Evolutionary conservation across 2,888 invertebrate genomes (phyloP).

Genomic region (Drosophila greeni): DNA sequence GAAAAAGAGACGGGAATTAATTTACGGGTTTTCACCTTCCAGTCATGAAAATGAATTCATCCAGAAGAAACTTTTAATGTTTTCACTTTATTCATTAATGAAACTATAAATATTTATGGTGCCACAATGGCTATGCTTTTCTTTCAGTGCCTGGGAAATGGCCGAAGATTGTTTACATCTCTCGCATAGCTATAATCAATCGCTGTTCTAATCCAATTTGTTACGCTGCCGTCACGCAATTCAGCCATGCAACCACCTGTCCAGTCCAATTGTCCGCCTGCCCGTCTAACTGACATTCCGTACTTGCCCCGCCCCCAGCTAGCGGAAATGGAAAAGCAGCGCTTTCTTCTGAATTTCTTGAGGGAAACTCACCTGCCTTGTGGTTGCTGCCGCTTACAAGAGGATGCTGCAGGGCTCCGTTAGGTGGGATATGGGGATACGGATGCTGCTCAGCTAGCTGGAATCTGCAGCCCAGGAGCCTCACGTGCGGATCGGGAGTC

Average conservation of each 20-base stretch:
- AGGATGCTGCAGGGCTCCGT: slow-evolving; percentile 21
- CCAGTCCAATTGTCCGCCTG: slow-evolving; percentile 7
- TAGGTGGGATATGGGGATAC: slow-evolving; percentile 12
- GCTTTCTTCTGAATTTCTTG: not conserved
- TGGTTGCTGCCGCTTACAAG: not conserved
- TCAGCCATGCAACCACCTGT: slow-evolving; percentile 16
- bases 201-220: slow-evolving; percentile 35
- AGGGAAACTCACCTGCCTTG: slow-evolving; percentile 18
- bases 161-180: slow-evolving; percentile 33
- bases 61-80: too few species aligned
- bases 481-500: slow-evolving; percentile 17
- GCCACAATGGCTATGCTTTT: not conserved
- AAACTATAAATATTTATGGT: slow-evolving; percentile 1
- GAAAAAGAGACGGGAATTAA: slow-evolving; percentile 1
- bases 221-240: slow-evolving; percentile 29
- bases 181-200: slow-evolving; percentile 14
- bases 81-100: not conserved
- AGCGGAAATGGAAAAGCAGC: not conserved
- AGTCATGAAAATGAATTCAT: too few species aligned
- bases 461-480: slow-evolving; percentile 7
- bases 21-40: not conserved
- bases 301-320: not conserved
- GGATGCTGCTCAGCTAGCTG: slow-evolving; percentile 1
- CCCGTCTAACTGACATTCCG: not conserved
- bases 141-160: slow-evolving; percentile 9